Base-by-base conservation (phyloP, 2,113 vertebrate genomes). In the Mohoua ochrocephala region DNA sequence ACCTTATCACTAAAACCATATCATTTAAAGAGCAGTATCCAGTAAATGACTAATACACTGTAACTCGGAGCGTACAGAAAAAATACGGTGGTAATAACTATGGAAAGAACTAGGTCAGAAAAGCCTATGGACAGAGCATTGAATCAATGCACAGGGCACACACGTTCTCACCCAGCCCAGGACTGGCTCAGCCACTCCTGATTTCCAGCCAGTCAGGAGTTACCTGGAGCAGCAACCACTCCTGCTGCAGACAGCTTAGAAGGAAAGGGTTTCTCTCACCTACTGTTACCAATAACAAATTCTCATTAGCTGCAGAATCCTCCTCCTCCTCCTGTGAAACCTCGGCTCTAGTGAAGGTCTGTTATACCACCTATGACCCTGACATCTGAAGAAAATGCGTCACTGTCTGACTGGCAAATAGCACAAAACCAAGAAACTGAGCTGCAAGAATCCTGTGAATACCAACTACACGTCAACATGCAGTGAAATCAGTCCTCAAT, bases 161-260 rank as follows among this genome's bases (percentile, higher is more conserved):
- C 4, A 70, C 3, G 5, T 28, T 52, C 73, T 71, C 53, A 13
- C 41, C 35, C 50, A 79, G 57, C 44, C 23, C 28, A 10, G 1
- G 2, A 41, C 10, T 9, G 74, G 27, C 53, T 71, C 78, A 60
- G 53, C 21, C 18, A 6, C 42, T 63, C 61, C 47, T 6, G 19
- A 60, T 56, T 73, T 39, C 57, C 28, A 53, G 24, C 27, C 16
- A 78, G 54, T 23, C 47, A 23, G 0, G 0, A 0, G 2, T 6
- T 64, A 80, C 49, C 56, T 76, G 52, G 9, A 68, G 15, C 47
- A 60, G 41, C 52, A 60, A 37, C 24, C 22, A 23, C 7, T 42
- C 12, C 75, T 71, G 27, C 15, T 64, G 56, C 39, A 11, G 24
- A 64, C 8, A 54, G 45, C 15, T 57, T 4, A 10, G 73, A 77